These are phyloP conservation scores for Nomada flava DNA, from an alignment of 2,888 invertebrate genomes.

Conservation along the genomic window DNA sequence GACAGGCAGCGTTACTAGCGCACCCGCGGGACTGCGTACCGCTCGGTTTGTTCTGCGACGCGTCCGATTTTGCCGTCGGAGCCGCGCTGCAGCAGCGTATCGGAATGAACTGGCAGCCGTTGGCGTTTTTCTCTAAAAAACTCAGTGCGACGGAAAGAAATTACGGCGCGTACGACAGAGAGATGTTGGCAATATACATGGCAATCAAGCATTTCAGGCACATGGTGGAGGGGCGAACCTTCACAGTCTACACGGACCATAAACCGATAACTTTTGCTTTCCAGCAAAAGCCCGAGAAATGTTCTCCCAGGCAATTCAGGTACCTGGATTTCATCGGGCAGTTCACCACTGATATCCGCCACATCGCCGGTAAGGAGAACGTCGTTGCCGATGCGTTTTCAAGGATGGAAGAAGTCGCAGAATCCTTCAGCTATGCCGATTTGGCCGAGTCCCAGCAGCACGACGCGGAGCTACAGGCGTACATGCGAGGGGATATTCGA, in stretches of 20 bases:
- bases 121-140: neutral
- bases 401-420: too few relatives aligned
- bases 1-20: neutral
- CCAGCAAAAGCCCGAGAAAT: constrained; percentile 56
- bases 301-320: constrained; percentile 63
- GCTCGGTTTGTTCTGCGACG: neutral
- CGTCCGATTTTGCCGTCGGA: constrained; percentile 32
- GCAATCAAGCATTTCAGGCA: constrained; percentile 27
- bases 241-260: constrained; percentile 7
- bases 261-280: constrained; percentile 29
- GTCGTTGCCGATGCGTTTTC: too few relatives aligned
- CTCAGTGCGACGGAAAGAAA: neutral
- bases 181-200: neutral
- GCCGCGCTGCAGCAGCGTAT: constrained; percentile 42
- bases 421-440: too few relatives aligned
- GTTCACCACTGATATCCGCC: too few relatives aligned
- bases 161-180: constrained; percentile 5
- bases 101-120: constrained; percentile 34
- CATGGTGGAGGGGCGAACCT: constrained; percentile 38
- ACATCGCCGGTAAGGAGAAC: too few relatives aligned
- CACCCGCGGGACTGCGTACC: neutral
- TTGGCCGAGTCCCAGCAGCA: too few relatives aligned
- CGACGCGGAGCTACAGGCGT: too few relatives aligned
- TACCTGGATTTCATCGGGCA: constrained; percentile 55
- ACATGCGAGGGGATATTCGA: too few relatives aligned